These are phyloP conservation scores for Endomychus coccineus DNA, from an alignment of 2,888 invertebrate species.

Conservation along the genomic window DNA sequence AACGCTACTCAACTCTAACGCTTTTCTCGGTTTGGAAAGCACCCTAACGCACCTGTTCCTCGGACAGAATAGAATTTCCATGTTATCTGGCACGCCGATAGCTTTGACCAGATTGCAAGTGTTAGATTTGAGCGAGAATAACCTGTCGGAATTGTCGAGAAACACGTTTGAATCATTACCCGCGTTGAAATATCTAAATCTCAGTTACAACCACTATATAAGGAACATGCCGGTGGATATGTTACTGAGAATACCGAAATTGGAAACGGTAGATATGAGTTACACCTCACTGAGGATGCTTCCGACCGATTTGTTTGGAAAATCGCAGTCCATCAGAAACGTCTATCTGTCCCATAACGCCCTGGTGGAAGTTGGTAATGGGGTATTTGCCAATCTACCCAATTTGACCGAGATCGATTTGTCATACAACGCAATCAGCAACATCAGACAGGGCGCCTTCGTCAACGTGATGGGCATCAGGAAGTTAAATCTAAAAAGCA, in stretches of 20 bases:
- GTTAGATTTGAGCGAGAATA: conserved; percentile 74
- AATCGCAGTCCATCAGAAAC: conserved; percentile 57
- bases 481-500: conserved; percentile 64
- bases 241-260: conserved; percentile 61
- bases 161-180: conserved; percentile 61
- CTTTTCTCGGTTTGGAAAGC: conserved; percentile 68
- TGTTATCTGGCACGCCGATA: conserved; percentile 57
- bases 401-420: conserved; percentile 70
- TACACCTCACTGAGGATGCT: conserved; percentile 65
- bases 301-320: conserved; percentile 63
- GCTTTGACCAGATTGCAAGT: conserved; percentile 57
- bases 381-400: conserved; percentile 66
- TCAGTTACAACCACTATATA: conserved; percentile 67
- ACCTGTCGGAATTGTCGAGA: conserved; percentile 62
- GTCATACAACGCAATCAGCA: conserved; percentile 70
- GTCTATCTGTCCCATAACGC: conserved; percentile 66
- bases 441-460: conserved; percentile 68
- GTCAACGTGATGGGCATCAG: conserved; percentile 69
- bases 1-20: conserved; percentile 61
- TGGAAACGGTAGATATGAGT: conserved; percentile 67
- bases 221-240: conserved; percentile 56
- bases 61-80: conserved; percentile 65
- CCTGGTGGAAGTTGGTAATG: conserved; percentile 69
- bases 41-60: conserved; percentile 64
- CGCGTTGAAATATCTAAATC: conserved; percentile 62